These are phyloP conservation scores for silkworm (Bombyx mori) DNA, from an alignment of 1,140 invertebrate genomes.

Conservation along the genomic window ASM3026992v2 NC_085112.1:10993501-10994000, in stretches of 20 bases:
- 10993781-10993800: no score
- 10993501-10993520: constrained; percentile 7
- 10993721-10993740: background rate
- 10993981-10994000: no score
- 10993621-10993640: constrained; percentile 7
- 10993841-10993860: background rate
- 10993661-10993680: constrained; percentile 15
- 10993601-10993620: constrained; percentile 4
- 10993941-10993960: no score
- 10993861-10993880: no score
- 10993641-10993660: constrained; percentile 20
- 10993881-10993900: no score
- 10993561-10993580: constrained; percentile 16
- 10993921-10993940: no score
- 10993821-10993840: background rate
- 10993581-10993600: constrained; percentile 7
- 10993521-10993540: constrained; percentile 22
- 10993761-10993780: no score
- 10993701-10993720: constrained; percentile 12
- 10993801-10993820: no score
- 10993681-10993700: constrained; percentile 15
- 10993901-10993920: no score
- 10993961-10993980: no score
- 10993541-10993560: constrained; percentile 20
- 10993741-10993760: no score